Conservation (phyloP, 2,797 vertebrate species). For the Todus mexicanus region DNA sequence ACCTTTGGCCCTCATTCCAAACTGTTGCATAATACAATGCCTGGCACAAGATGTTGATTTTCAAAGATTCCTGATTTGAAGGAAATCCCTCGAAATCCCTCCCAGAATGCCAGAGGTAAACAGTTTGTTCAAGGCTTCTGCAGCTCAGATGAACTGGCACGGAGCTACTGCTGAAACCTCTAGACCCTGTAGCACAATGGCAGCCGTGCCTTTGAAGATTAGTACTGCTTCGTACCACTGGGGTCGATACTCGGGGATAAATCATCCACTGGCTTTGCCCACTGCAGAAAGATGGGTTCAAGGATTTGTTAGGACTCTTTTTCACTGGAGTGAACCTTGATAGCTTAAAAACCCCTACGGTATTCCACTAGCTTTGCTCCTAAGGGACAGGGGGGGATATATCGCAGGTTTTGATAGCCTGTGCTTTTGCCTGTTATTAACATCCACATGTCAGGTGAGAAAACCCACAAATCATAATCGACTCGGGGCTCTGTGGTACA, state of each 20-base stretch:
- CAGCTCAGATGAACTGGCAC: background rate
- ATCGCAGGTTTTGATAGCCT: background rate
- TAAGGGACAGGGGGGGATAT: background rate
- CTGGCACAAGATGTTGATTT: background rate
- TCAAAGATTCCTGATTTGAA: slow-evolving; percentile 20
- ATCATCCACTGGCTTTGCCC: background rate
- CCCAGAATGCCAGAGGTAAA: slow-evolving; percentile 20
- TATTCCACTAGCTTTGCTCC: background rate
- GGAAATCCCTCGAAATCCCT: slow-evolving; percentile 47
- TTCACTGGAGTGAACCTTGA: background rate
- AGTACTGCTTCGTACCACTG: background rate
- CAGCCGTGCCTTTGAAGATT: background rate
- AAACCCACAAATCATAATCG: background rate
- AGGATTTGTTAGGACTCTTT: background rate
- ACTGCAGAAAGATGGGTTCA: background rate
- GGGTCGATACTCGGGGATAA: background rate
- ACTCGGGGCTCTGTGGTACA: background rate
- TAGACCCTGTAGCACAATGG: rapidly evolving
- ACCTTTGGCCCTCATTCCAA: background rate
- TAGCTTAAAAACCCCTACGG: background rate
- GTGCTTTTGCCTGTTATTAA: background rate
- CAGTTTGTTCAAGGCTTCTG: background rate
- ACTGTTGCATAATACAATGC: background rate
- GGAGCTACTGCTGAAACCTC: background rate
- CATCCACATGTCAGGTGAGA: background rate